phyloP scores from a whole-genome alignment of 2,888 invertebrate species.

The Ashinkailepas kermadecensis region DNA sequence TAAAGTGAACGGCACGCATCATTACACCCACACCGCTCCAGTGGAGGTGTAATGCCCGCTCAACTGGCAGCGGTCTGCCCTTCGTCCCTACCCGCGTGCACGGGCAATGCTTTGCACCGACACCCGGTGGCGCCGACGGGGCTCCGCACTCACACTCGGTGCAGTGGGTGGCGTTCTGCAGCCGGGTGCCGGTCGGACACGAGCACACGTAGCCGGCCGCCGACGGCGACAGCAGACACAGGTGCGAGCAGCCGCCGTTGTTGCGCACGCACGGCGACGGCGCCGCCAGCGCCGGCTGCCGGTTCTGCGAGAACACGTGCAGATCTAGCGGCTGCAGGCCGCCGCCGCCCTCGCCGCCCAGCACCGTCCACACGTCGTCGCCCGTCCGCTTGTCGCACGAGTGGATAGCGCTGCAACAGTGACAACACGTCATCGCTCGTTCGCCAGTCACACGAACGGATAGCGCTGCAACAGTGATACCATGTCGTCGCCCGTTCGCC shows the following conservation, averaged over 20 bases:
- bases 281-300: slow-evolving; percentile 77
- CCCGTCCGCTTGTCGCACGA: not conserved
- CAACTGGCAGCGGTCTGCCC: no score
- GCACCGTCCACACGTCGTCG: not conserved
- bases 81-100: no score
- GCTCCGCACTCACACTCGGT: slow-evolving; percentile 56
- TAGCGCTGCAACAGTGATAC: not conserved
- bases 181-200: slow-evolving; percentile 72
- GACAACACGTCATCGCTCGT: not conserved
- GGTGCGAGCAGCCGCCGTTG: slow-evolving; percentile 93
- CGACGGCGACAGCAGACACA: slow-evolving; percentile 83
- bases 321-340: slow-evolving; percentile 78
- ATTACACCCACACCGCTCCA: no score
- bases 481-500: not conserved
- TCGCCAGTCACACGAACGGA: not conserved
- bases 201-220: slow-evolving; percentile 65
- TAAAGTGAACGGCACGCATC: no score
- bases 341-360: slow-evolving; percentile 1
- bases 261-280: slow-evolving; percentile 82
- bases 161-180: slow-evolving; percentile 51
- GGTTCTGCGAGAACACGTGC: slow-evolving; percentile 79
- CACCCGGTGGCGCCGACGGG: no score
- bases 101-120: no score
- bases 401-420: not conserved
- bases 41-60: no score